phyloP scores from a whole-genome alignment of 2,888 invertebrate species.

The Coelopa pilipes region DNA sequence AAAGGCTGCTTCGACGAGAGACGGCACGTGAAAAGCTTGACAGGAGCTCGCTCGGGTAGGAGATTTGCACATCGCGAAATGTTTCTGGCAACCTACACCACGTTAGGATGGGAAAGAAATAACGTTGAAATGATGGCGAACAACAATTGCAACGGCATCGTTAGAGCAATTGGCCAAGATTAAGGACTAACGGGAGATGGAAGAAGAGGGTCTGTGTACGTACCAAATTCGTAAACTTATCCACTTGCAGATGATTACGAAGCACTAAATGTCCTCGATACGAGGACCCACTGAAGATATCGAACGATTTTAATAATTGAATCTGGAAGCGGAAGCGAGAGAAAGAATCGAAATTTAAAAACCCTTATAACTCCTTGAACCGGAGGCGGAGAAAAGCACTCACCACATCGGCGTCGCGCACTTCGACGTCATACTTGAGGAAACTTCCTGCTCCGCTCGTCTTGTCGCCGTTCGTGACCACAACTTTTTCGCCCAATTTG shows the following conservation, averaged over 20 bases:
- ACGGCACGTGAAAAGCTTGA: conserved; percentile 62
- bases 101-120: too few relatives aligned
- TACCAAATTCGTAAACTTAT: conserved; percentile 66
- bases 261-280: conserved; percentile 63
- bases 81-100: conserved; percentile 60
- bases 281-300: conserved; percentile 64
- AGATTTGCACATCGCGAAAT: conserved; percentile 59
- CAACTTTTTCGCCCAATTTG: conserved; percentile 64
- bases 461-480: conserved; percentile 62
- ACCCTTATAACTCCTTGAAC: not conserved
- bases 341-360: conserved; percentile 33
- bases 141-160: too few relatives aligned
- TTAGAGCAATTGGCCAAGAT: too few relatives aligned
- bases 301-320: conserved; percentile 64
- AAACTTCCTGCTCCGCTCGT: conserved; percentile 52
- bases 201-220: conserved; percentile 40
- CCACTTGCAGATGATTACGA: conserved; percentile 66
- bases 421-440: conserved; percentile 65
- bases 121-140: too few relatives aligned
- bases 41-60: conserved; percentile 51
- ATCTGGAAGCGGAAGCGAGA: conserved; percentile 52
- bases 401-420: conserved; percentile 66
- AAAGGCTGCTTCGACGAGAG: conserved; percentile 58
- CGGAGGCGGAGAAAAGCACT: conserved; percentile 38
- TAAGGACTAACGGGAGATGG: too few relatives aligned